phyloP scores from a whole-genome alignment of 1,140 invertebrate species.

The Caenorhabditis briggsae region DNA sequence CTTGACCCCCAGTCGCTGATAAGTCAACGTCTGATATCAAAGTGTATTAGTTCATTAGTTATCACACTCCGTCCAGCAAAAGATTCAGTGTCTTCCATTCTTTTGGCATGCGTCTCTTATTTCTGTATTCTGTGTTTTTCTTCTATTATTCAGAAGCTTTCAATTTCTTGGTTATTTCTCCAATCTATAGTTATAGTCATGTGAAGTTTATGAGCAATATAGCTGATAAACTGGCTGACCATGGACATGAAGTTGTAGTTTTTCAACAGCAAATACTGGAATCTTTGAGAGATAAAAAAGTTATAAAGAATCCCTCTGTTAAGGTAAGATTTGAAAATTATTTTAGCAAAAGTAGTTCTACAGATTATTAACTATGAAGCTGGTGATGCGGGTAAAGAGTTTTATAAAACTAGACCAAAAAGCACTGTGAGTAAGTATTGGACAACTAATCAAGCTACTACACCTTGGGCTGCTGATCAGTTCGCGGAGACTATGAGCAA shows the following conservation, averaged over 20 bases:
- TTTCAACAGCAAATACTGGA: constrained; percentile 9
- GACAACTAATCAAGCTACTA: neutral
- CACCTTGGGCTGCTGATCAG: neutral
- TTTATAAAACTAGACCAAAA: neutral
- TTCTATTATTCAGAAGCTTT: neutral
- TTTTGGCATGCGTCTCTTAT: constrained; percentile 1
- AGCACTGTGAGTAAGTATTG: neutral
- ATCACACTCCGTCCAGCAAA: neutral
- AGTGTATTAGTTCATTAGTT: constrained; percentile 2
- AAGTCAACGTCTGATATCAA: constrained; percentile 14
- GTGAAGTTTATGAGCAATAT: constrained; percentile 33
- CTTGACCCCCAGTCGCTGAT: neutral
- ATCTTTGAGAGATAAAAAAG: constrained; percentile 2
- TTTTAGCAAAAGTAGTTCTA: neutral
- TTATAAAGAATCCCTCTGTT: neutral
- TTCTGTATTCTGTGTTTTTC: neutral
- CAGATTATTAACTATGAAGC: constrained; percentile 19
- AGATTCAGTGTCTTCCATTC: neutral
- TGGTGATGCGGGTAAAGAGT: neutral
- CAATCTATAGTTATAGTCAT: constrained; percentile 20
- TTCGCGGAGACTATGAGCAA: constrained; percentile 11
- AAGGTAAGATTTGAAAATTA: neutral
- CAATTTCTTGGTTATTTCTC: constrained; percentile 7
- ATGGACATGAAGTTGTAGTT: constrained; percentile 27
- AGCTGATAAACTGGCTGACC: neutral